These are phyloP conservation scores for Drosophila putrida DNA, from an alignment of 2,888 invertebrate genomes.

Conservation along the genomic window DNA sequence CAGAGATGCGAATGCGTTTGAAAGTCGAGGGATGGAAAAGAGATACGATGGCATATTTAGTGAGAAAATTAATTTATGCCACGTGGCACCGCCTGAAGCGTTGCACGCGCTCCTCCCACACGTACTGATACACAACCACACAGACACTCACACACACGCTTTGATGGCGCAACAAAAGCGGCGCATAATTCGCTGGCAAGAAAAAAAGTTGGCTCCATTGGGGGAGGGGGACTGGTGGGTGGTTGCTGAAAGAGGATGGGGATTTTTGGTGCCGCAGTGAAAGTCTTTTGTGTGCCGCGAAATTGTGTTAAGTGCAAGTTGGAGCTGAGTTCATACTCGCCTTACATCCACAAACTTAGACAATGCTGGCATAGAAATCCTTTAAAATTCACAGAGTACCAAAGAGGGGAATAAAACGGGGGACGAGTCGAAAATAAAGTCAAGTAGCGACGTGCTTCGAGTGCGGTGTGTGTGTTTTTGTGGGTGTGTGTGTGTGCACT, in stretches of 20 bases:
- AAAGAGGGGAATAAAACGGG: constrained; percentile 2
- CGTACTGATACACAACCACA: constrained; percentile 32
- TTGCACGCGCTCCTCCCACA: constrained; percentile 60
- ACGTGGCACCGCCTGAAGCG: constrained; percentile 67
- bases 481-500: constrained; percentile 12
- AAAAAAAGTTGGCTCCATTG: constrained; percentile 27
- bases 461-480: constrained; percentile 47
- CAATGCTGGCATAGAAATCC: constrained; percentile 72
- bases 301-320: constrained; percentile 81
- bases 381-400: constrained; percentile 50
- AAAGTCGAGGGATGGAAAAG: constrained; percentile 29
- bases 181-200: constrained; percentile 49
- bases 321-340: constrained; percentile 55
- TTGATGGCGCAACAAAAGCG: constrained; percentile 71
- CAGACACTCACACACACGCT: constrained; percentile 40
- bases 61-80: constrained; percentile 73
- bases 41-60: constrained; percentile 65
- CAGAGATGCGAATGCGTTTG: constrained; percentile 37
- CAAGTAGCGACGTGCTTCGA: constrained; percentile 78
- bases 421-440: constrained; percentile 74
- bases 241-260: constrained; percentile 14
- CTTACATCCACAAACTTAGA: constrained; percentile 48
- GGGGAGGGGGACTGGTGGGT: neutral
- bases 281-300: constrained; percentile 76
- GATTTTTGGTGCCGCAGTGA: constrained; percentile 61